These are phyloP conservation scores for Rhingia campestris DNA, from an alignment of 2,888 invertebrate genomes.

Conservation along the genomic window DNA sequence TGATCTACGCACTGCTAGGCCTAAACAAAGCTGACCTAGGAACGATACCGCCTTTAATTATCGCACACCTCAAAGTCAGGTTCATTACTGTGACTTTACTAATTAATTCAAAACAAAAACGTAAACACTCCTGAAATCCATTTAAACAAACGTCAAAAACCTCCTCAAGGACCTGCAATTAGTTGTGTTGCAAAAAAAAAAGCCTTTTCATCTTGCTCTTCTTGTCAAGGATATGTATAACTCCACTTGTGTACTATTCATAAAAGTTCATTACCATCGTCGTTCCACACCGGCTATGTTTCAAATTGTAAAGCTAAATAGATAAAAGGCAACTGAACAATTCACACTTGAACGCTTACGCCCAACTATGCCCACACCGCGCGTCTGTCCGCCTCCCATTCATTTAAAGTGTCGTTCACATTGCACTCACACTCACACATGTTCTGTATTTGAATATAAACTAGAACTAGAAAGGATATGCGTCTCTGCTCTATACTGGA, in stretches of 20 bases:
- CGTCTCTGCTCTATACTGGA: not conserved
- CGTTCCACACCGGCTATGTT: not conserved
- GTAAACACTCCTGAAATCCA: conserved; percentile 34
- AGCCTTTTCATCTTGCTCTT: not conserved
- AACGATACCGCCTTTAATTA: conserved; percentile 43
- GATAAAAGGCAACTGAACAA: conserved; percentile 68
- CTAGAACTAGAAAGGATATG: conserved; percentile 52
- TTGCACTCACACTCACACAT: conserved; percentile 15
- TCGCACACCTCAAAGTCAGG: conserved; percentile 59
- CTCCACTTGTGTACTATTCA: conserved; percentile 51
- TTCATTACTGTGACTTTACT: conserved; percentile 58
- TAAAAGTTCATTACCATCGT: conserved; percentile 70
- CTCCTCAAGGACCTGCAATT: conserved; percentile 57
- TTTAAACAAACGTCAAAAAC: not conserved
- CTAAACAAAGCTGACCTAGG: conserved; percentile 16
- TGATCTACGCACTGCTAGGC: conserved; percentile 3
- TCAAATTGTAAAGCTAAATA: conserved; percentile 61
- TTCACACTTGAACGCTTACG: conserved; percentile 53
- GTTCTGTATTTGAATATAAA: conserved; percentile 42
- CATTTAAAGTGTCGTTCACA: conserved; percentile 70
- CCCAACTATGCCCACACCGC: not conserved
- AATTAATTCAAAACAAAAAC: conserved; percentile 53
- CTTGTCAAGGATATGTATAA: conserved; percentile 31
- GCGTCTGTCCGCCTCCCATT: not conserved
- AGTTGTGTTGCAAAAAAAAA: conserved; percentile 52